Conservation (phyloP, 2,113 vertebrate genomes). For the Neopipo cinnamomea region DNA sequence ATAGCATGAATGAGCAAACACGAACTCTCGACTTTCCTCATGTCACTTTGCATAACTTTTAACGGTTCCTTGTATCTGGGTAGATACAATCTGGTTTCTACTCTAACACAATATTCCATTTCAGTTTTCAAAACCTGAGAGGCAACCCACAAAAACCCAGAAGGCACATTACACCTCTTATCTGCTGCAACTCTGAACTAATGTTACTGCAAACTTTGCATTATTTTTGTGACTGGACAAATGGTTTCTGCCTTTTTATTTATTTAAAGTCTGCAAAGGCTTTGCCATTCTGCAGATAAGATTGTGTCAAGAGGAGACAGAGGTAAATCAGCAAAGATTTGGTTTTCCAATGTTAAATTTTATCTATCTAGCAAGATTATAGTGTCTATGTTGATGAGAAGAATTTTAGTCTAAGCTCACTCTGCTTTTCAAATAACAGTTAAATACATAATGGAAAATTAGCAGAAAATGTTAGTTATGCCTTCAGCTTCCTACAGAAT, state of each 20-base stretch:
- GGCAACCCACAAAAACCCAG: background rate
- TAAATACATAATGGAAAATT: background rate
- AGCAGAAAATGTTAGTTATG: background rate
- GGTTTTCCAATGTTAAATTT: background rate
- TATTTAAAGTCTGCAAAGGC: background rate
- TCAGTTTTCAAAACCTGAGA: background rate
- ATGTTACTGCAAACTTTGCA: background rate
- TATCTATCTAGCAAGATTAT: background rate
- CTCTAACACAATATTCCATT: background rate
- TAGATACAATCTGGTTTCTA: background rate
- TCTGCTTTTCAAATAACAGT: background rate
- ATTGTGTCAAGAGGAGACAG: background rate
- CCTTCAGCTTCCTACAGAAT: background rate
- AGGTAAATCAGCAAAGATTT: background rate
- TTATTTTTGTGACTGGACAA: background rate
- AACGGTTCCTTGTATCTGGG: background rate
- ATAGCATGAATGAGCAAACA: background rate
- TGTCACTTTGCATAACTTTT: background rate
- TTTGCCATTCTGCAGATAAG: background rate
- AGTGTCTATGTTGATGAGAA: rapidly evolving
- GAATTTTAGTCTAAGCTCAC: background rate
- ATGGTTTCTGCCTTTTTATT: background rate
- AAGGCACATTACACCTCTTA: background rate
- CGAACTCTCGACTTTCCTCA: background rate
- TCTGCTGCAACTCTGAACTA: background rate